Base-by-base conservation (phyloP, 2,888 invertebrate species). In the Pelosia muscerda region DNA sequence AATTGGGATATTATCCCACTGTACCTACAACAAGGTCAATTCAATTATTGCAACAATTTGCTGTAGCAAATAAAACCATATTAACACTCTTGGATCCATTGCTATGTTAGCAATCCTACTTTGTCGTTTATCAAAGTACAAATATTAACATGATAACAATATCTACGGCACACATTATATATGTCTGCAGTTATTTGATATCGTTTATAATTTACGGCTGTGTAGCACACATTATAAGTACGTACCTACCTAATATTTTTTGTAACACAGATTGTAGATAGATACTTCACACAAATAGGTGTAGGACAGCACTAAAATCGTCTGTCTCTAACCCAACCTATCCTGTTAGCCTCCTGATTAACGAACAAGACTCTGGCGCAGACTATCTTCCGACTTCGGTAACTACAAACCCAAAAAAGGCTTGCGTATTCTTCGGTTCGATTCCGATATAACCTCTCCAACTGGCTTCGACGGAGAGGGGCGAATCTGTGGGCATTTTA, bases 51-150 rank as follows among this genome's bases (percentile, higher is more conserved):
- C n/a, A n/a, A 31, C 13, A 22, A 58, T 34, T 38, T 31, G 8
- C 26, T 0, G 13, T 31, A 25, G 11, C 19, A 19, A 42, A 42
- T 42, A 42, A 42, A 4, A 19, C 42, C 19, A 42, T 3, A 42
- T 42, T 19, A 42, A 19, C 42, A 42, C 42, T 42, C 42, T 38
- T 19, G 19, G 5, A 19, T 38, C 38, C n/a, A 25, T 42, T 60
- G 60, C 58, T 1, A 42, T 38, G 26, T 42, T 19, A n/a, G 42
- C 26, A 42, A 59, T 59, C 15, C 34, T 59, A 15, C 19, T 38
- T 26, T 42, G 42, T 25, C 26, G 60, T 60, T 60, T 60, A 60
- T 60, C 42, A 26, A n/a, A 42, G 11, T 26, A n/a, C 26, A 60
- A 60, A 60, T n/a, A 60, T 25, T 22, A 42, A 25, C 25, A 9